A percentile compares a stretch with the other conserved stretches of the same genome.
These are phyloP conservation scores for Babyrousa celebensis DNA, from an alignment of 2,797 vertebrate species.

Conservation along the genomic window DNA sequence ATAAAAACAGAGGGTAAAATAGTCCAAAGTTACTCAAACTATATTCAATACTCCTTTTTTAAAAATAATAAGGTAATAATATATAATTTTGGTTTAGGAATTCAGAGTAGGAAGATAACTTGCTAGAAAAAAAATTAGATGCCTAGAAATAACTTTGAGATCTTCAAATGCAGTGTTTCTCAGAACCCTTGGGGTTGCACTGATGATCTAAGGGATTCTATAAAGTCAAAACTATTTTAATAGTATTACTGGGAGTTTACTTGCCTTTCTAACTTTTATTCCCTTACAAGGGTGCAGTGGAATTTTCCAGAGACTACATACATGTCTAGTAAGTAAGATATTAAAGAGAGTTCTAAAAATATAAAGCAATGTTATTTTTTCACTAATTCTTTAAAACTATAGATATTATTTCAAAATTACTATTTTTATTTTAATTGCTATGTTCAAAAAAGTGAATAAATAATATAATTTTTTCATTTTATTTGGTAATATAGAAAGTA, in stretches of 20 bases:
- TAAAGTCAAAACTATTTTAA: conserved; percentile 19
- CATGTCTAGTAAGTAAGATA: not conserved
- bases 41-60: not conserved
- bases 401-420: not conserved
- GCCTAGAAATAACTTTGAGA: not conserved
- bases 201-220: not conserved
- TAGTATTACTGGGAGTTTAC: not conserved
- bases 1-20: not conserved
- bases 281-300: not conserved
- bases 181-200: not conserved
- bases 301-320: not conserved
- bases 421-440: not conserved
- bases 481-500: not conserved
- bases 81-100: not conserved
- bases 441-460: conserved; percentile 1
- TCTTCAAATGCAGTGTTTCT: not conserved
- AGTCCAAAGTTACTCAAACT: not conserved
- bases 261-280: conserved; percentile 11
- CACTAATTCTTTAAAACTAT: not conserved
- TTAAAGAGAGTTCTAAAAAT: not conserved
- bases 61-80: not conserved
- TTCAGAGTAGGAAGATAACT: not conserved
- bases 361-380: conserved; percentile 16
- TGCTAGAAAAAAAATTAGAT: not conserved
- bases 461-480: not conserved